phyloP scores from a whole-genome alignment of 92 coral and sea anemone genomes.

The Zoanthus gigantus region DNA sequence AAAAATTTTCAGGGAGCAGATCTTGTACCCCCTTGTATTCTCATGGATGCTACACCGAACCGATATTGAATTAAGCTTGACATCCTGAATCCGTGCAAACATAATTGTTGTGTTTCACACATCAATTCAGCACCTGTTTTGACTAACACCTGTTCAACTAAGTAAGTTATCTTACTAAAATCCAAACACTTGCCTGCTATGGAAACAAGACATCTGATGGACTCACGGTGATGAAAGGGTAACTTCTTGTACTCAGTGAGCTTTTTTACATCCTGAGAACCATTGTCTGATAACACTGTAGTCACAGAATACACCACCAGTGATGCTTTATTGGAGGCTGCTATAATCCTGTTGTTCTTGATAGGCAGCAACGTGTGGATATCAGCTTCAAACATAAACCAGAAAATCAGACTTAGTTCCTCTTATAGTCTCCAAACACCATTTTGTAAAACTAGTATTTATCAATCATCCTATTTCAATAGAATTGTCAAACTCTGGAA shows the following conservation, averaged over 20 bases:
- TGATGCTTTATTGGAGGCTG: constrained; percentile 87
- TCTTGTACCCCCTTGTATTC: too few relatives aligned
- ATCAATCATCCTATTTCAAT: too few relatives aligned
- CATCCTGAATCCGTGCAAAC: too few relatives aligned
- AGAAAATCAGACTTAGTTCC: too few relatives aligned
- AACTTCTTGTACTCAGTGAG: constrained; percentile 75
- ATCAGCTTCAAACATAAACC: constrained; percentile 67
- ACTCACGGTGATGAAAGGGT: constrained; percentile 87
- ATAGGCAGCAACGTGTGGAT: constrained; percentile 89
- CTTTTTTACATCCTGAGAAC: constrained; percentile 44
- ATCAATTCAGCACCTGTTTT: not conserved
- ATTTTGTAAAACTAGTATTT: too few relatives aligned
- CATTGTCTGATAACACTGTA: constrained; percentile 38
- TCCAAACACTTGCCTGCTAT: constrained; percentile 77
- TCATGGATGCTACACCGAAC: too few relatives aligned
- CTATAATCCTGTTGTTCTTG: constrained; percentile 86
- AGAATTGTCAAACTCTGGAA: too few relatives aligned
- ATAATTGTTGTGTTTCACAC: too few relatives aligned
- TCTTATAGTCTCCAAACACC: too few relatives aligned
- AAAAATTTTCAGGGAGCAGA: too few relatives aligned
- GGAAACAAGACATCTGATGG: constrained; percentile 84
- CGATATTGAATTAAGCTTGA: too few relatives aligned
- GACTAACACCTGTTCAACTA: not conserved
- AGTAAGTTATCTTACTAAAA: not conserved
- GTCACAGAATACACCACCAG: constrained; percentile 84